Conservation (phyloP, 2,888 invertebrate species). For the Drosophila peninsularis region DNA sequence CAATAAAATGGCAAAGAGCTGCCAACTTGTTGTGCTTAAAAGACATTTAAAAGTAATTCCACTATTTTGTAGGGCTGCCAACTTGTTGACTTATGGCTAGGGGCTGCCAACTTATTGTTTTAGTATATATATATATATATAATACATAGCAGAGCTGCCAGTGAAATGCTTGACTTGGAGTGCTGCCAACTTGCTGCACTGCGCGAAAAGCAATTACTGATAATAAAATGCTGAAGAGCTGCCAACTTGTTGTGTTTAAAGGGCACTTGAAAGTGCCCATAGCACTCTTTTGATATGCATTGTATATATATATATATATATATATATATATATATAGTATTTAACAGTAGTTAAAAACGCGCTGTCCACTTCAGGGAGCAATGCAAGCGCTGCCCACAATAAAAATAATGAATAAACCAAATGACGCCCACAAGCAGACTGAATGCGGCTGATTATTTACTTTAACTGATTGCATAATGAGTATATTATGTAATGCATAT, state of each 20-base stretch:
- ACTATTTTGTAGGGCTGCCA: neutral
- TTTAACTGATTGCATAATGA: neutral
- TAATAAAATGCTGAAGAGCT: too few species aligned
- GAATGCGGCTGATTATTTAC: neutral
- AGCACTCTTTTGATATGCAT: too few species aligned
- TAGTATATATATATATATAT: too few species aligned
- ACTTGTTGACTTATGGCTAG: neutral
- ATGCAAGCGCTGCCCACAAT: neutral
- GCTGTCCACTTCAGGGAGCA: neutral
- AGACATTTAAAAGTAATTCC: neutral
- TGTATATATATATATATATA: neutral
- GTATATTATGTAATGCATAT: too few species aligned
- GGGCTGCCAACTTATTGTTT: neutral
- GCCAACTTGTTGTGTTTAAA: neutral
- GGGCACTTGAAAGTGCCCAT: neutral
- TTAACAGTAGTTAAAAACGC: neutral
- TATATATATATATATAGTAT: neutral
- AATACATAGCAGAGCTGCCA: neutral
- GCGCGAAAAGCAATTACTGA: neutral
- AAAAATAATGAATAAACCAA: neutral
- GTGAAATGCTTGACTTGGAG: neutral
- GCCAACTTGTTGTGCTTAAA: neutral
- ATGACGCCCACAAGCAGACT: neutral
- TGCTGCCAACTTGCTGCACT: conserved; percentile 2
- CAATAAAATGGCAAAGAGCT: too few species aligned